Evolutionary conservation across 2,113 vertebrate species (phyloP).

Genomic region (Notarius lentiginosus): DNA sequence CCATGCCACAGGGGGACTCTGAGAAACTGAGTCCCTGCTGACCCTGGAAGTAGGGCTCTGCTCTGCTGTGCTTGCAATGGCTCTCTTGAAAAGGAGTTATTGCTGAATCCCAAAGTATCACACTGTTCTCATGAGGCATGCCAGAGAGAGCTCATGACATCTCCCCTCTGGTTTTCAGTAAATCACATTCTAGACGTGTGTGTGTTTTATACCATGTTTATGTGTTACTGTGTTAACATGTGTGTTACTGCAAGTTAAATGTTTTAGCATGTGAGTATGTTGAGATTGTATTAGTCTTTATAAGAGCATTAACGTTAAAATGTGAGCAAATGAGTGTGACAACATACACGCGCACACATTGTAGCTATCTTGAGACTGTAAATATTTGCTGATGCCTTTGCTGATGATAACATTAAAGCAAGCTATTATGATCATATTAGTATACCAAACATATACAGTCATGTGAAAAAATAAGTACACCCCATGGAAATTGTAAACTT

Average conservation of each 20-base stretch:
- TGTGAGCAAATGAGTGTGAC: neutral
- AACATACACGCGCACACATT: neutral
- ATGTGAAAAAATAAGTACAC: too few relatives aligned
- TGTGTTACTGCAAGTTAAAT: neutral
- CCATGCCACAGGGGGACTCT: too few relatives aligned
- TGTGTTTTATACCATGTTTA: neutral
- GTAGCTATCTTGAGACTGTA: neutral
- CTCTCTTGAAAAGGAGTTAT: too few relatives aligned
- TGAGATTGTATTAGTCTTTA: neutral
- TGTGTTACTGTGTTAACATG: neutral
- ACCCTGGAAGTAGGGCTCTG: too few relatives aligned
- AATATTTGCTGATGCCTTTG: constrained; percentile 29
- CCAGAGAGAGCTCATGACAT: too few relatives aligned
- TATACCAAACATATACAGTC: constrained; percentile 19
- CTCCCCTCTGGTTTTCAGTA: too few relatives aligned
- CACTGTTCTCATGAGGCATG: too few relatives aligned
- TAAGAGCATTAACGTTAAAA: neutral
- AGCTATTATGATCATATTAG: constrained; percentile 18
- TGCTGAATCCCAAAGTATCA: too few relatives aligned
- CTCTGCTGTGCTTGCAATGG: too few relatives aligned
- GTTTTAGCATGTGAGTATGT: neutral
- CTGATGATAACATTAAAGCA: constrained; percentile 30
- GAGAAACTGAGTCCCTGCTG: too few relatives aligned
- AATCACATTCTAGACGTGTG: neutral
- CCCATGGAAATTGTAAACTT: too few relatives aligned